Evolutionary conservation across 2,113 vertebrate genomes (phyloP), one percentile per base, ranked within the genome.

Genomic region (Haemorhous mexicanus): DNA sequence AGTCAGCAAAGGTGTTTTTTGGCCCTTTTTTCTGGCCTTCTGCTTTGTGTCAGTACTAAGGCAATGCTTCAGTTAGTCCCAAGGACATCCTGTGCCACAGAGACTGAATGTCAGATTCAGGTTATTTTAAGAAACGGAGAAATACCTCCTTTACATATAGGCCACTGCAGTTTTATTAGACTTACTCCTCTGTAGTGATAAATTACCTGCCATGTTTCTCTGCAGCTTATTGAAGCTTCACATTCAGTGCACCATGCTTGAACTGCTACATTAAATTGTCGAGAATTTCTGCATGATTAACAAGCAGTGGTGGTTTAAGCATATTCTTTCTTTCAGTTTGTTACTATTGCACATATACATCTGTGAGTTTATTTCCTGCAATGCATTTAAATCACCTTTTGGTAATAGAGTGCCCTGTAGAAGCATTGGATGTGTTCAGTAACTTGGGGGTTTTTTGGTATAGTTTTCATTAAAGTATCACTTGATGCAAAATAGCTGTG

Each of bases 101-200:
- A 84, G 75, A 39, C 63, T n/a, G 52, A 84, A 66, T 15, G 55
- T 49, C 39, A 67, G 33, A 26, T 55, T 93, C 1, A 3, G 27
- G 28, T 85, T 94, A 53, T 73, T 87, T 89, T 81, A 90, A 66
- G 44, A 76, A 82, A 75, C 47, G 76, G 43, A 92, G 10, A 88
- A 94, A 44, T 41, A 76, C 11, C 23, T 93, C 47, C 24, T 88
- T 72, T 95, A 55, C 19, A 2, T 50, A 7, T 17, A 47, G 58
- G 17, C 20, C 35, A 32, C 13, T 83, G 68, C 47, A 63, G 15
- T 81, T 78, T 46, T 70, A 59, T 81, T 84, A 39, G 70, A 89
- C 16, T 24, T 69, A 26, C 10, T 64, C 6, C 70, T 79, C 43
- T 77, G 35, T 61, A 68, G 49, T 32, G 5, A 74, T 84, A 68